Percentiles rank a stretch among this genome's conserved stretches.
phyloP scores from a whole-genome alignment of 2,888 invertebrate species.

The Colletes collaris region DNA sequence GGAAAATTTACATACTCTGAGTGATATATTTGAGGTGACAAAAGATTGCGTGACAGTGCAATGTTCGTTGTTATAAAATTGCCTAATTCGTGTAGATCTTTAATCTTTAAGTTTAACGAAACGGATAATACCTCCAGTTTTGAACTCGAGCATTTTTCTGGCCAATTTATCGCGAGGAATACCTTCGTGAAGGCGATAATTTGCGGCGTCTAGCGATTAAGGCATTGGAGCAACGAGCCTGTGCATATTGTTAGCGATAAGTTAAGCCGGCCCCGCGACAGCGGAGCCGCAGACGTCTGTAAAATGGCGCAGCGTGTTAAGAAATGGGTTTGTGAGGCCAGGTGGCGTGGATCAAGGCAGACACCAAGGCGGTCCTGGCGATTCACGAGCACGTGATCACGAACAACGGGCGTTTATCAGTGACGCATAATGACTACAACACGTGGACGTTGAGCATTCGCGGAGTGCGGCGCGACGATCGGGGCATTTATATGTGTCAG shows the following conservation, averaged over 20 bases:
- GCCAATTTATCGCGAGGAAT: not conserved
- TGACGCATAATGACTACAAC: constrained; percentile 96
- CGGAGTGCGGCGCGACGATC: constrained; percentile 92
- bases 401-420: constrained; percentile 94
- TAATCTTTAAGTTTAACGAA: too few relatives aligned
- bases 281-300: not conserved
- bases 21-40: too few relatives aligned
- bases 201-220: not conserved
- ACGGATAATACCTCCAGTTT: not conserved
- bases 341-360: constrained; percentile 98
- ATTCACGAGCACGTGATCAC: constrained; percentile 97
- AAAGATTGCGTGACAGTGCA: too few relatives aligned
- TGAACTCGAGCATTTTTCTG: constrained; percentile 6
- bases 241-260: constrained; percentile 33
- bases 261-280: not conserved
- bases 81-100: too few relatives aligned
- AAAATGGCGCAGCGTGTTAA: constrained; percentile 53
- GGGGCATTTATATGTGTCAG: constrained; percentile 97
- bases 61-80: too few relatives aligned
- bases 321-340: constrained; percentile 82
- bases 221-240: constrained; percentile 23
- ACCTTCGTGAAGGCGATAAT: not conserved
- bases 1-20: too few relatives aligned
- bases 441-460: constrained; percentile 96
- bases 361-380: constrained; percentile 95